Percentiles rank a stretch among this genome's conserved stretches.
Evolutionary conservation across 2,888 invertebrate genomes (phyloP).

Genomic region (Nasonovia ribisnigri): DNA sequence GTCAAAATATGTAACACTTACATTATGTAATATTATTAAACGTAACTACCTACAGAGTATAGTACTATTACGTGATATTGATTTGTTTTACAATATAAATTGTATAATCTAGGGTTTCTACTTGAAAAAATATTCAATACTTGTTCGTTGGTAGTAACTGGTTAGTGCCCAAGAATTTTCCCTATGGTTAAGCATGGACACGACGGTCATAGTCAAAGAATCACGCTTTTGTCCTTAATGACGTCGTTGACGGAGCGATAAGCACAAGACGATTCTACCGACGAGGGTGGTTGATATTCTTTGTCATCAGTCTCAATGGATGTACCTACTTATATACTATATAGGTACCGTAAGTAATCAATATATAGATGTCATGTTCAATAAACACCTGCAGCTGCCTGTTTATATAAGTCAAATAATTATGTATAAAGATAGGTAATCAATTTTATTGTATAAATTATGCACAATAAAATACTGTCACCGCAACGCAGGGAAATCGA

Average conservation of each 20-base stretch:
- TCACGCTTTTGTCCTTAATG: neutral
- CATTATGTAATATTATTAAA: no score
- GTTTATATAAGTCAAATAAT: neutral
- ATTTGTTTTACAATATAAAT: neutral
- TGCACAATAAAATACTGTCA: neutral
- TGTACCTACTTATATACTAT: neutral
- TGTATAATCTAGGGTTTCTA: neutral
- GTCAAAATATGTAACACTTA: no score
- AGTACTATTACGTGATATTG: neutral
- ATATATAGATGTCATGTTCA: neutral
- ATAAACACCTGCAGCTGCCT: neutral
- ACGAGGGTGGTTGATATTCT: neutral
- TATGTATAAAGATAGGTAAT: neutral
- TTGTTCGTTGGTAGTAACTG: neutral
- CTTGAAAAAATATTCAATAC: neutral
- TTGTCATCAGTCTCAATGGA: neutral
- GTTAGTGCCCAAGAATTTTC: neutral
- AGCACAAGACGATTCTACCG: neutral
- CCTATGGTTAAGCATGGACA: neutral
- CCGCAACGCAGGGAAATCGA: neutral
- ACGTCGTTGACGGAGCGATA: neutral
- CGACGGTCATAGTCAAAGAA: neutral
- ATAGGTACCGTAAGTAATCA: neutral
- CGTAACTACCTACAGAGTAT: no score
- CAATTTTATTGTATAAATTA: neutral